Percentiles rank a stretch among this genome's conserved stretches.
Conservation (phyloP, 2,113 vertebrate species). For the Lota lota region DNA sequence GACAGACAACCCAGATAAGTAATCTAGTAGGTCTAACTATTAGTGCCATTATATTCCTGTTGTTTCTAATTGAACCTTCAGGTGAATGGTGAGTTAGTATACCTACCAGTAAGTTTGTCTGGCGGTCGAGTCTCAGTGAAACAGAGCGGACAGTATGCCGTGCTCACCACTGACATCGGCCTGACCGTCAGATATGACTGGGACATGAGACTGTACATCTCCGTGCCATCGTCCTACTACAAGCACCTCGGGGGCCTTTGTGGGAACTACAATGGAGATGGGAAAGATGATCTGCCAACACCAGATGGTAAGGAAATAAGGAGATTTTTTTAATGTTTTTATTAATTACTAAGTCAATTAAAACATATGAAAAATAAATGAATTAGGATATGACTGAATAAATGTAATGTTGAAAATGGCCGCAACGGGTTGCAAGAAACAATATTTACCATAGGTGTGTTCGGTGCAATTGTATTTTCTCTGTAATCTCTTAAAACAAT, state of each 20-base stretch:
- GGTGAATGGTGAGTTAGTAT: slow-evolving; percentile 53
- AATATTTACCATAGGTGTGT: no score
- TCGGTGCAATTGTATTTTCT: no score
- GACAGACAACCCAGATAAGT: no score
- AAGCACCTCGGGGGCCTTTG: slow-evolving; percentile 58
- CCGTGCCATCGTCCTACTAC: slow-evolving; percentile 51
- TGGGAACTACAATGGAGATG: slow-evolving; percentile 64
- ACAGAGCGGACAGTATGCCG: slow-evolving; percentile 39
- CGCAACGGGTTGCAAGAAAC: no score
- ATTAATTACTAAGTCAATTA: not conserved
- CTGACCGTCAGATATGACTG: slow-evolving; percentile 64
- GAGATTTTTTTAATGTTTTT: not conserved
- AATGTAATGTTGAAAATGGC: no score
- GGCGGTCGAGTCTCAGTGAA: slow-evolving; percentile 41
- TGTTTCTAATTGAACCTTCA: slow-evolving; percentile 15
- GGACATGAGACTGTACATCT: slow-evolving; percentile 52
- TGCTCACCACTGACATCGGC: slow-evolving; percentile 50
- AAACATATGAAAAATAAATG: not conserved
- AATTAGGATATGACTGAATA: no score
- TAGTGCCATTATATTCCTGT: not conserved
- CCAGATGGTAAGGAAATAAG: slow-evolving; percentile 10
- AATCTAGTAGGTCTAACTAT: no score
- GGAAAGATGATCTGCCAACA: slow-evolving; percentile 40
- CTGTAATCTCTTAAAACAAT: no score
- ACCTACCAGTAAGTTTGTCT: slow-evolving; percentile 48